A percentile compares a stretch with the other conserved stretches of the same genome.
Conservation (phyloP, 2,797 vertebrate species). For the Cheirogaleus major region DNA sequence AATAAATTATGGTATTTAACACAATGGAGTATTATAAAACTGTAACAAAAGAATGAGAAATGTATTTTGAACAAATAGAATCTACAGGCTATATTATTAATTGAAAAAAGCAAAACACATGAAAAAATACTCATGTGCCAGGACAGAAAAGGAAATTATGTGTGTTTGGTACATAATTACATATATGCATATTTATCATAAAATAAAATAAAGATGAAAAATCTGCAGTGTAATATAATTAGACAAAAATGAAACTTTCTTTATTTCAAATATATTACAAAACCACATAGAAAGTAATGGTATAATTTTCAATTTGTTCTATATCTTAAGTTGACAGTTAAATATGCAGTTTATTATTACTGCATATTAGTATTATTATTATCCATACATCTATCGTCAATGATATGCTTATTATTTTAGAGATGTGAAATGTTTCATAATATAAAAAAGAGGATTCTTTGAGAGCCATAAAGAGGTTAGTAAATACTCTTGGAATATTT, state of each 20-base stretch:
- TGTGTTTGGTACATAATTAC: neutral
- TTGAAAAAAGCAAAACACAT: neutral
- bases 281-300: neutral
- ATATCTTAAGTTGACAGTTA: neutral
- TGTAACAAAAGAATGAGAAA: neutral
- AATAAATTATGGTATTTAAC: neutral
- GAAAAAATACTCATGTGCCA: neutral
- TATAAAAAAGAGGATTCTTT: neutral
- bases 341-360: neutral
- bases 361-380: neutral
- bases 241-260: neutral
- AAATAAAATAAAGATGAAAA: neutral
- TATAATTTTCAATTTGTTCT: neutral
- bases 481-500: neutral
- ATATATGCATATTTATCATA: neutral
- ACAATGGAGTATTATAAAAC: neutral
- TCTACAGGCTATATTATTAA: neutral
- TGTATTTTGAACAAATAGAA: neutral
- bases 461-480: neutral
- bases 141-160: neutral
- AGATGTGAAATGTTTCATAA: neutral
- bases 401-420: neutral
- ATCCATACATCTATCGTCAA: neutral
- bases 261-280: neutral
- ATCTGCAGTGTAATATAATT: neutral